phyloP scores from a whole-genome alignment of 1,140 invertebrate species.

The Euura saliciscinereae region DNA sequence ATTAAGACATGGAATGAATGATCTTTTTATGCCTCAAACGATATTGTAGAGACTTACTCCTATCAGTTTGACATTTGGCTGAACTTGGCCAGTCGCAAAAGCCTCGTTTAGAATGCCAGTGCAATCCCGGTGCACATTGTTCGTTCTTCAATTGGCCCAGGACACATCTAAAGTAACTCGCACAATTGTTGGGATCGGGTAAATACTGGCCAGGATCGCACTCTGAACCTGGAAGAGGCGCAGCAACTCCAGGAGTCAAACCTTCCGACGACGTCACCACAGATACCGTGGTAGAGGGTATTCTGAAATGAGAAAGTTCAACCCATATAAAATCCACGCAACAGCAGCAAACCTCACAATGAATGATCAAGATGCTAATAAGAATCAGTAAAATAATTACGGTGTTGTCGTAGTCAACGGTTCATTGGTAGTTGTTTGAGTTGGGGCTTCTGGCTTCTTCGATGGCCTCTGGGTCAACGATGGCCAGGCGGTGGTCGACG shows the following conservation, averaged over 20 bases:
- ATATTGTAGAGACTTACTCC: conserved; percentile 30
- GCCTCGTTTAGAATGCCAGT: conserved; percentile 73
- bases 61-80: conserved; percentile 68
- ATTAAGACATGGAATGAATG: background rate
- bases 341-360: too few relatives aligned
- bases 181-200: conserved; percentile 72
- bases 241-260: conserved; percentile 24
- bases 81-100: conserved; percentile 80
- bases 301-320: background rate
- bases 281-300: conserved; percentile 37
- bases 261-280: conserved; percentile 45
- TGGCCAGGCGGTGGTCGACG: conserved; percentile 39
- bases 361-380: background rate
- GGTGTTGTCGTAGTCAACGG: background rate
- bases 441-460: conserved; percentile 1
- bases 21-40: background rate
- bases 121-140: conserved; percentile 78
- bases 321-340: background rate
- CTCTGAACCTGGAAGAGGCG: conserved; percentile 34
- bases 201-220: conserved; percentile 72
- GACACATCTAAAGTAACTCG: conserved; percentile 77
- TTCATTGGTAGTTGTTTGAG: background rate
- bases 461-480: conserved; percentile 47
- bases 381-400: background rate
- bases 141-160: conserved; percentile 70